phyloP scores from a whole-genome alignment of 1,140 invertebrate species.

The Lepidurus arcticus region DNA sequence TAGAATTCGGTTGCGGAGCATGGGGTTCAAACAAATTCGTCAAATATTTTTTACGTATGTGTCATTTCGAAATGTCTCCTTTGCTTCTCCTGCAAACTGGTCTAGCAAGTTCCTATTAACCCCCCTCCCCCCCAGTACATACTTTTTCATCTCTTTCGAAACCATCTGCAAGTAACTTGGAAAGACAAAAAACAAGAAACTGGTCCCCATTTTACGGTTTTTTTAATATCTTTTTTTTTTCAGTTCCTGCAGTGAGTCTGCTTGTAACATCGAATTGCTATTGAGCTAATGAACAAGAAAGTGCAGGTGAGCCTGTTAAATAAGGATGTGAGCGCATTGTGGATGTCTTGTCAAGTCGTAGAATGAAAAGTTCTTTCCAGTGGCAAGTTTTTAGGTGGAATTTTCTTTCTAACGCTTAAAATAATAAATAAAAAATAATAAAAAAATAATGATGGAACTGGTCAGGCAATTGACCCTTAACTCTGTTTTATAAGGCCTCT shows the following conservation, averaged over 20 bases:
- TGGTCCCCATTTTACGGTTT: neutral
- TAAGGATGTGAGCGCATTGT: neutral
- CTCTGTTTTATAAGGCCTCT: slow-evolving; percentile 4
- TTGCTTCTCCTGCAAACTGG: too few species aligned
- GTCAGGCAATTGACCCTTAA: slow-evolving; percentile 8
- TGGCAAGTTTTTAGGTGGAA: neutral
- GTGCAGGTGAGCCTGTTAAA: neutral
- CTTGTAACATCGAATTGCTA: neutral
- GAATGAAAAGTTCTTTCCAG: neutral
- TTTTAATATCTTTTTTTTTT: neutral
- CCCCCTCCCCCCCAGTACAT: too few species aligned
- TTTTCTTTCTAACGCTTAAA: neutral
- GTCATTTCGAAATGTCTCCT: too few species aligned
- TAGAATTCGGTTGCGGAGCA: too few species aligned
- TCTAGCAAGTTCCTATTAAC: too few species aligned
- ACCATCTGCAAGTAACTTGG: too few species aligned
- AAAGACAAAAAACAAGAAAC: neutral
- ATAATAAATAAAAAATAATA: neutral
- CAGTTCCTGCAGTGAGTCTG: neutral
- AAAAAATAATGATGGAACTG: neutral
- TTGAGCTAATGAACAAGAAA: neutral
- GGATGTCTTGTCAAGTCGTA: neutral
- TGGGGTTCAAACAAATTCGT: too few species aligned
- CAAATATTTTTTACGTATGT: too few species aligned
- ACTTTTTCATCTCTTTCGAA: too few species aligned